phyloP scores from a whole-genome alignment of 1,140 invertebrate species.

The Scaptomyza montana region DNA sequence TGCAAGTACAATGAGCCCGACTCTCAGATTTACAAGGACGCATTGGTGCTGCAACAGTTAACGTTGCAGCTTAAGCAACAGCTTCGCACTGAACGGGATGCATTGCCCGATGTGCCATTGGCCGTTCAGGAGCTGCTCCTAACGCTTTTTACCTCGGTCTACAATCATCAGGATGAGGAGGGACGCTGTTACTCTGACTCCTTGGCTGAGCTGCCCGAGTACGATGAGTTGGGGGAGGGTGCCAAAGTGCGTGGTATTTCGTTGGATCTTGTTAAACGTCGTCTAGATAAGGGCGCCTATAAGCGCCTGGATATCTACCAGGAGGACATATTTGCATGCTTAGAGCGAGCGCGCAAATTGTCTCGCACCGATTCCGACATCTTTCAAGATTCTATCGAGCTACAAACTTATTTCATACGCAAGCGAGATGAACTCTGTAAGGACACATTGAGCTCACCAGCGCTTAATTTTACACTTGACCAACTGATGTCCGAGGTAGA shows the following conservation, averaged over 20 bases:
- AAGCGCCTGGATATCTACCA: conserved; percentile 97
- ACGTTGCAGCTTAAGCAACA: conserved; percentile 96
- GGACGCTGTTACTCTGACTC: conserved; percentile 98
- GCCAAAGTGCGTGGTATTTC: conserved; percentile 90
- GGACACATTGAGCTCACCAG: conserved; percentile 93
- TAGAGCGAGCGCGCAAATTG: conserved; percentile 93
- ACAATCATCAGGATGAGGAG: conserved; percentile 98
- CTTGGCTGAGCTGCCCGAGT: conserved; percentile 96
- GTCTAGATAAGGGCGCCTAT: conserved; percentile 94
- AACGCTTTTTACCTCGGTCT: conserved; percentile 95
- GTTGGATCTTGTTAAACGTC: conserved; percentile 92
- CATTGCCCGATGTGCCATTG: conserved; percentile 93
- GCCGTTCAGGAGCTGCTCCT: conserved; percentile 96
- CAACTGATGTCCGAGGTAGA: conserved; percentile 90
- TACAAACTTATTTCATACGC: conserved; percentile 96
- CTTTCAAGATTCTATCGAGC: conserved; percentile 94
- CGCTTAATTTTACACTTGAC: conserved; percentile 90
- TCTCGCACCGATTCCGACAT: conserved; percentile 96
- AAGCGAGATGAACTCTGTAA: conserved; percentile 90
- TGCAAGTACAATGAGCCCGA: conserved; percentile 99
- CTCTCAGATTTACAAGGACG: conserved; percentile 99
- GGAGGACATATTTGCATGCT: conserved; percentile 97
- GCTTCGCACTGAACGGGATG: conserved; percentile 91
- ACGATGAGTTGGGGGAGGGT: conserved; percentile 89
- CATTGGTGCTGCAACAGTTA: conserved; percentile 95